Evolutionary conservation across 2,797 vertebrate genomes (phyloP).

Genomic region (Poliocrania exsul): DNA sequence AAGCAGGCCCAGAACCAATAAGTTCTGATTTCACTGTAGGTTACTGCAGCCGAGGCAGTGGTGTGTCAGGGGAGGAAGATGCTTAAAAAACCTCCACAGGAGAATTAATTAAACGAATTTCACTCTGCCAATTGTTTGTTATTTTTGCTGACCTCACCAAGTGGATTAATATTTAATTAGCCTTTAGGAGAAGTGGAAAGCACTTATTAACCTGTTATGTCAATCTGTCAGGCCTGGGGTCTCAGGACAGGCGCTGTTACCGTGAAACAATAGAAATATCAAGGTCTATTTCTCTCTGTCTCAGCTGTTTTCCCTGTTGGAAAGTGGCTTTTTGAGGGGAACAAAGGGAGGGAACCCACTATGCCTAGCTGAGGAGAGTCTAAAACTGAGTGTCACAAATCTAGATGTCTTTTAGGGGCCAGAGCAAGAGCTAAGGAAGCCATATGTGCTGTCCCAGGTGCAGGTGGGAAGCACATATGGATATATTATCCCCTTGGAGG

Average conservation of each 20-base stretch:
- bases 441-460: background rate
- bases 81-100: conserved; percentile 77
- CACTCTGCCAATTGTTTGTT: conserved; percentile 89
- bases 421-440: background rate
- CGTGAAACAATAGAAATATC: conserved; percentile 20
- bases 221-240: conserved; percentile 90
- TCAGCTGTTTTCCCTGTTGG: background rate
- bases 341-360: background rate
- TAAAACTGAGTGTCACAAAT: background rate
- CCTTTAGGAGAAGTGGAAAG: conserved; percentile 95
- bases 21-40: conserved; percentile 69
- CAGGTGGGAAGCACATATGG: conserved; percentile 32
- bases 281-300: background rate
- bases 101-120: conserved; percentile 96
- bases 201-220: conserved; percentile 99
- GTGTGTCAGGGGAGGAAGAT: conserved; percentile 77
- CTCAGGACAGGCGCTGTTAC: conserved; percentile 60
- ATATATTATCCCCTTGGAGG: conserved; percentile 25
- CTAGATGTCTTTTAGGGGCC: background rate
- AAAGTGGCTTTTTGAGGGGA: background rate
- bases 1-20: conserved; percentile 62
- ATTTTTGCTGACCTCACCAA: conserved; percentile 98
- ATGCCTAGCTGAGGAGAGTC: background rate
- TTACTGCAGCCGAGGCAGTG: conserved; percentile 58
- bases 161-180: conserved; percentile 99